Base-by-base conservation (phyloP, 2,797 vertebrate species). In the Myotis myotis region DNA sequence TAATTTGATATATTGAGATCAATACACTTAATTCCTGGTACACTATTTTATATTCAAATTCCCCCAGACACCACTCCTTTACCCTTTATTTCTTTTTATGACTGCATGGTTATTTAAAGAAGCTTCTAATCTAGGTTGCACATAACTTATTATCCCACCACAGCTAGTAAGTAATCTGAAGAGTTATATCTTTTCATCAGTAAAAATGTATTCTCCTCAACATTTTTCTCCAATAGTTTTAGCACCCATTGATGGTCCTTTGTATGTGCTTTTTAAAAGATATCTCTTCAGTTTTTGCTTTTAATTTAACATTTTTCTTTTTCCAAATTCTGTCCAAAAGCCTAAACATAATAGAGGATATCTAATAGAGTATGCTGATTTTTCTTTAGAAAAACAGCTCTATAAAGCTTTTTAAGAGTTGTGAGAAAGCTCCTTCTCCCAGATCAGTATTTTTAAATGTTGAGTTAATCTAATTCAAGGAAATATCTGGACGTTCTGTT, bases 401-500 rank as follows among this genome's bases (percentile, higher is more conserved):
- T 79, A 28, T 9, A 60, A 75, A 6, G 19, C 47, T 71, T 84
- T 66, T 36, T 8, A 68, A 62, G 17, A 93, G 17, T 68, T 7
- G 55, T 38, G 36, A 76, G 36, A 93, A 74, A 70, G 1, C 12
- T 96, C 6, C 17, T 90, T 92, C 44, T 78, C 19, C 64, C 51
- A 90, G 11, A 53, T 36, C 23, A 36, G 38, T 57, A 70, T 74
- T 94, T 75, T 76, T 9, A 17, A 9, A 79, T 70, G 62, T 84
- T 55, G 30, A 62, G 87, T 44, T 93, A 79, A 72, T 36, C 55
- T 87, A 94, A 80, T 78, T 96, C 38, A 87, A 93, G 30, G 89
- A 74, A 70, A 72, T 84, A 90, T 75, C 53, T 87, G 91, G 47
- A 87, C 36, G 74, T 86, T 88, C 41, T 87, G 30, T 95, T 74